Evolutionary conservation across 1,140 invertebrate species (phyloP).

Genomic region (Tenebrio molitor): DNA sequence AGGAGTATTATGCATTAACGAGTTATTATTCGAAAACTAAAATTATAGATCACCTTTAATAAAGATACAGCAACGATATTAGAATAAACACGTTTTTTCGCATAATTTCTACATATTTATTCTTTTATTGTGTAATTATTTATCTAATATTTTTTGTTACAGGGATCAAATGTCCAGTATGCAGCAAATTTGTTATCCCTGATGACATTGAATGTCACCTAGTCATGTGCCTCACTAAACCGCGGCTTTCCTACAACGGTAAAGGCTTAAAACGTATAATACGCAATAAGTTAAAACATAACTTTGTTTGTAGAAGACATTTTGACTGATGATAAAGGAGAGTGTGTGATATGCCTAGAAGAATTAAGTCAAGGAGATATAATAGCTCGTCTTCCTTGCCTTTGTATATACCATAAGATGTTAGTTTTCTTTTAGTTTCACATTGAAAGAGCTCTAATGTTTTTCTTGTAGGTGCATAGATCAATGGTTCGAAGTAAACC

Average conservation of each 20-base stretch:
- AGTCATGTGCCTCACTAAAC: constrained; percentile 99
- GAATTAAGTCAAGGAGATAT: constrained; percentile 94
- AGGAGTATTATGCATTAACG: no score
- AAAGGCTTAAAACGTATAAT: constrained; percentile 56
- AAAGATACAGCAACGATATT: no score
- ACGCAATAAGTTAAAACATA: background rate
- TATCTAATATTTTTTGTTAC: constrained; percentile 66
- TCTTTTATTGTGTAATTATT: no score
- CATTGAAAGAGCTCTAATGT: constrained; percentile 48
- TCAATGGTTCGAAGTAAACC: constrained; percentile 97
- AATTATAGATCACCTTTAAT: no score
- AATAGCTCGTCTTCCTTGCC: constrained; percentile 97
- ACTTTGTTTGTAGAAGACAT: constrained; percentile 88
- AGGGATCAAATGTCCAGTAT: constrained; percentile 98
- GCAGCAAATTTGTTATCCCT: constrained; percentile 96
- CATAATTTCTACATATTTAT: no score
- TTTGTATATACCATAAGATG: constrained; percentile 99
- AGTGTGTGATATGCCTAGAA: constrained; percentile 99
- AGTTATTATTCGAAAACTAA: no score
- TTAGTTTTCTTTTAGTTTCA: constrained; percentile 68
- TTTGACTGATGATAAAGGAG: constrained; percentile 94
- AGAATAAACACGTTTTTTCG: no score
- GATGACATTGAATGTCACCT: constrained; percentile 99
- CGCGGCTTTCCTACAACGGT: constrained; percentile 98
- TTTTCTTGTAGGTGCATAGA: constrained; percentile 86